A percentile compares a stretch with the other conserved stretches of the same genome.
Conservation (phyloP, 2,888 invertebrate species). For the Amblyjoppa fuscipennis region DNA sequence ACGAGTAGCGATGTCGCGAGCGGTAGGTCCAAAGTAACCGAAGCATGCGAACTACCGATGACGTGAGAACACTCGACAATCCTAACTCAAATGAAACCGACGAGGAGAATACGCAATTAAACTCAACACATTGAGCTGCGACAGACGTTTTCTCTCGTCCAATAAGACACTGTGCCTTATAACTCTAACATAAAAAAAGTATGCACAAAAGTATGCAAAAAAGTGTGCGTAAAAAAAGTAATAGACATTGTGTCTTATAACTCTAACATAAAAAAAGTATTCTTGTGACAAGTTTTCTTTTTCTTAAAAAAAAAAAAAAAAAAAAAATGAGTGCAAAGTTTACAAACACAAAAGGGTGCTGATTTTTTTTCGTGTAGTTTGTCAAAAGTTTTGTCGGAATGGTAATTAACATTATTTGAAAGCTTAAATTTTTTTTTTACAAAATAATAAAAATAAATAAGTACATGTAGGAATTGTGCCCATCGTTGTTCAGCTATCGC, state of each 20-base stretch:
- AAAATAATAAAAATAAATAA: background rate
- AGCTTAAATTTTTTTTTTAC: too few relatives aligned
- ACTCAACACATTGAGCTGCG: background rate
- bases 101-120: slow-evolving; percentile 4
- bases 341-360: too few relatives aligned
- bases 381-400: too few relatives aligned
- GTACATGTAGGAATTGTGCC: background rate
- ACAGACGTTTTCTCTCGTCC: background rate
- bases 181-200: background rate
- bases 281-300: background rate
- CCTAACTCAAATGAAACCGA: background rate
- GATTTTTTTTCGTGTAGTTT: too few relatives aligned
- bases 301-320: too few relatives aligned
- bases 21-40: slow-evolving; percentile 34
- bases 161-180: background rate
- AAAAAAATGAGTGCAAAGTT: too few relatives aligned
- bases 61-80: slow-evolving; percentile 18
- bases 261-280: background rate
- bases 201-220: too few relatives aligned
- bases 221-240: too few relatives aligned
- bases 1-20: background rate
- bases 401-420: too few relatives aligned
- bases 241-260: background rate
- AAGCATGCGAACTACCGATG: slow-evolving; percentile 22
- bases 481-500: background rate